Percentiles rank a stretch among this genome's conserved stretches.
Evolutionary conservation across 2,113 vertebrate species (phyloP).

Genomic region (Paratilapia polleni): DNA sequence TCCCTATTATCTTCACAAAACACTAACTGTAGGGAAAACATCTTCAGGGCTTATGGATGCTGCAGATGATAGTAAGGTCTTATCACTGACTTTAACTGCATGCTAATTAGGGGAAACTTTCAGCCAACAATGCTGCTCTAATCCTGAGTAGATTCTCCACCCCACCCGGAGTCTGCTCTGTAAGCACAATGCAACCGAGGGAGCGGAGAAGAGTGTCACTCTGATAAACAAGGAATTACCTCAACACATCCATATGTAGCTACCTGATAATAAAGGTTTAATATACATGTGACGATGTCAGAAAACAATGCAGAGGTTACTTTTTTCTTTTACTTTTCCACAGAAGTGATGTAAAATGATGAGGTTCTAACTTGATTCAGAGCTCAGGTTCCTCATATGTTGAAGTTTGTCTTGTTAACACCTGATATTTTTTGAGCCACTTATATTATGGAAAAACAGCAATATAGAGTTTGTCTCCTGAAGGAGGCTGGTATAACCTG

Average conservation of each 20-base stretch:
- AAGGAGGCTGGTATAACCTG: not conserved
- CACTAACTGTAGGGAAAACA: not conserved
- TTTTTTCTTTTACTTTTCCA: not conserved
- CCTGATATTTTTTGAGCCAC: not conserved
- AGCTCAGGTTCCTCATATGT: not conserved
- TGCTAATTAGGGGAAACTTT: conserved; percentile 65
- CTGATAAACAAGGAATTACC: conserved; percentile 30
- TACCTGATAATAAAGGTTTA: conserved; percentile 24
- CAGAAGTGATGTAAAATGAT: not conserved
- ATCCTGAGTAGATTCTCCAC: conserved; percentile 57
- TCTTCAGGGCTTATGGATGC: not conserved
- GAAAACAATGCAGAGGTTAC: not conserved
- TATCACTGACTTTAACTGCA: conserved; percentile 27
- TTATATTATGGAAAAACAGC: not conserved
- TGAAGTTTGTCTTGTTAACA: not conserved
- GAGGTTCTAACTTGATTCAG: not conserved
- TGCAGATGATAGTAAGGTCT: conserved; percentile 22
- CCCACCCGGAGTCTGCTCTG: conserved; percentile 39
- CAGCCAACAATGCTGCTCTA: conserved; percentile 57
- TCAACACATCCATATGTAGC: not conserved
- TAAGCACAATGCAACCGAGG: conserved; percentile 12
- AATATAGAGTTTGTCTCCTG: not conserved
- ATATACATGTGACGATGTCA: not conserved
- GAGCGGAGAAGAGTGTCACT: not conserved
- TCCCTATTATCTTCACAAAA: not conserved